Percentiles rank a stretch among this genome's conserved stretches.
phyloP scores from a whole-genome alignment of 2,113 vertebrate species.

The Trinectes maculatus region DNA sequence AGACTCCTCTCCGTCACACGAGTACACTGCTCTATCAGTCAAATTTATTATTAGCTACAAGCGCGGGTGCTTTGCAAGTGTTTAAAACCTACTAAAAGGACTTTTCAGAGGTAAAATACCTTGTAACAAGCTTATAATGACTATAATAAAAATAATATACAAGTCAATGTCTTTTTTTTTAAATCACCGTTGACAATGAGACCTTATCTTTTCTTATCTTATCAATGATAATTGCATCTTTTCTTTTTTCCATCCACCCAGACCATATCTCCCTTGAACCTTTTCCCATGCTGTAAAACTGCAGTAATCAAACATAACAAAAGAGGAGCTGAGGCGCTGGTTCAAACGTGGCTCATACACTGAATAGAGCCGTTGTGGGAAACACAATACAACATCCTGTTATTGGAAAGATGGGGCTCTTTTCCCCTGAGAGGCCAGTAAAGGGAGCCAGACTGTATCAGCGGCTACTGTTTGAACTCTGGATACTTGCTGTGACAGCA shows the following conservation, averaged over 20 bases:
- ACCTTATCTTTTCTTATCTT: slow-evolving; percentile 29
- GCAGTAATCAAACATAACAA: too few species aligned
- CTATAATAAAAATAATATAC: neutral
- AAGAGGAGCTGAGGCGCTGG: too few species aligned
- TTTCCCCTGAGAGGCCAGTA: slow-evolving; percentile 7
- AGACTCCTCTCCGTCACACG: slow-evolving; percentile 24
- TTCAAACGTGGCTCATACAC: too few species aligned
- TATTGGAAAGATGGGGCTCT: slow-evolving; percentile 19
- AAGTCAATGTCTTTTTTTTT: slow-evolving; percentile 20
- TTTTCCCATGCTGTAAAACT: too few species aligned
- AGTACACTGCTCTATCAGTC: slow-evolving; percentile 6
- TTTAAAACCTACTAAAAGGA: slow-evolving; percentile 7
- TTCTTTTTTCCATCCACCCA: slow-evolving; percentile 23
- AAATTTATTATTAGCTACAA: slow-evolving; percentile 36
- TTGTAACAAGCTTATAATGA: neutral
- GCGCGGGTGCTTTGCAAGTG: slow-evolving; percentile 1
- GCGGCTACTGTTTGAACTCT: neutral
- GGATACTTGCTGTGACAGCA: neutral
- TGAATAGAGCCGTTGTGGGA: too few species aligned
- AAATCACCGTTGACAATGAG: neutral
- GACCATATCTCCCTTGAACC: slow-evolving; percentile 22
- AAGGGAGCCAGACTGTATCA: slow-evolving; percentile 28
- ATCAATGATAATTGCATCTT: slow-evolving; percentile 35
- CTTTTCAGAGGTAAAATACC: slow-evolving; percentile 4
- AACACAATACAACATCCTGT: slow-evolving; percentile 19